Evolutionary conservation across 2,888 invertebrate species (phyloP).

Genomic region (Melanostoma mellinum): DNA sequence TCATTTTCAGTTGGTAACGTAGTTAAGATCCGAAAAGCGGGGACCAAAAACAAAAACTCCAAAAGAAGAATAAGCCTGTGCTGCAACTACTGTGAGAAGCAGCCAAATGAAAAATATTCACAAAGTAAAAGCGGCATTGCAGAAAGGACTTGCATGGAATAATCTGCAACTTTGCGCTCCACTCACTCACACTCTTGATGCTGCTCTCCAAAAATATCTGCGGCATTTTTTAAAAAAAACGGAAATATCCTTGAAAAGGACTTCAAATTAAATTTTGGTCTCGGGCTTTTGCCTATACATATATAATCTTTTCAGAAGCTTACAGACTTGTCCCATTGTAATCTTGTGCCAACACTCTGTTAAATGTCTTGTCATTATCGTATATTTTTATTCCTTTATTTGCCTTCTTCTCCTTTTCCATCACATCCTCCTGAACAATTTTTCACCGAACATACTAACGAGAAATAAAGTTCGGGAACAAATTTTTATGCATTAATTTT

Average conservation of each 20-base stretch:
- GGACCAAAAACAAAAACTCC: constrained; percentile 26
- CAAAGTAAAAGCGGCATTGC: constrained; percentile 24
- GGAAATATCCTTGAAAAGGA: constrained; percentile 30
- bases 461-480: constrained; percentile 38
- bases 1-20: constrained; percentile 53
- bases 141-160: constrained; percentile 32
- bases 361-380: constrained; percentile 51
- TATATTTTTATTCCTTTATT: constrained; percentile 26
- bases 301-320: constrained; percentile 26
- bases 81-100: constrained; percentile 13
- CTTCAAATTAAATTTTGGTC: not conserved
- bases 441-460: not conserved
- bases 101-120: constrained; percentile 43
- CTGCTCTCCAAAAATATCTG: not conserved
- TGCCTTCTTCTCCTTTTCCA: constrained; percentile 24
- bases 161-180: constrained; percentile 32
- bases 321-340: constrained; percentile 34
- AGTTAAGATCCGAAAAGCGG: constrained; percentile 40
- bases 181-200: not conserved
- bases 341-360: constrained; percentile 61
- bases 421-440: not conserved
- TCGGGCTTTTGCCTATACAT: not conserved
- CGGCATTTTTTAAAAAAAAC: not conserved
- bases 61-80: constrained; percentile 26
- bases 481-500: constrained; percentile 33